Evolutionary conservation across 2,888 invertebrate species (phyloP), one percentile per base, ranked within the genome.

Genomic region (Pristionchus maxplancki): DNA sequence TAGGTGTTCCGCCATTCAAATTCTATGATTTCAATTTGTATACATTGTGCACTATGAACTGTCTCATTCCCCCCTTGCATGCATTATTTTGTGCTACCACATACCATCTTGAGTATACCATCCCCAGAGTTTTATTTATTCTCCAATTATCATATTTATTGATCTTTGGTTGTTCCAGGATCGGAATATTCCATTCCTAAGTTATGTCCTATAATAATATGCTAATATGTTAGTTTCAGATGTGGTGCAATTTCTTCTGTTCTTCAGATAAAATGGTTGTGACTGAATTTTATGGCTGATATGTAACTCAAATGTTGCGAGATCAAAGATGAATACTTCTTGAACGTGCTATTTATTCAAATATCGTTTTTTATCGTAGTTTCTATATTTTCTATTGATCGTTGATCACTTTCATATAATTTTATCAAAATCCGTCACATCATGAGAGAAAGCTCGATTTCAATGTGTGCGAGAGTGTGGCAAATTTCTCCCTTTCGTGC

Each of bases 111-210:
- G 15, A 3, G 5, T 48, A 28, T 78, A 78, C 78, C 78, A 78
- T 78, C n/a, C 64, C 40, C 78, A 78, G 78, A 78, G 78, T 78
- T 78, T 11, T 78, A 78, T 78, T 78, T 78, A 78, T 78, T 78
- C 78, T 20, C 78, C 78, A 44, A 40, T 28, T 28, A n/a, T 48
- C 44, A 78, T 78, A 28, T 78, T 74, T 78, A n/a, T 20, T 48
- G 78, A 44, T 78, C 28, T 44, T 48, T 78, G 78, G 78, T 44
- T 44, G 44, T 78, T 48, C 44, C 1, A 17, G 3, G 28, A 15
- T 78, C 48, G 78, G 44, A 78, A 28, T 48, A 11, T n/a, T 48
- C 40, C 20, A 74, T 37, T 40, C 28, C 58, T 9, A n/a, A n/a
- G 8, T 24, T n/a, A 0, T 44, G 28, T 40, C 15, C 34, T 78